phyloP scores from a whole-genome alignment of 2,797 vertebrate genomes.

The Sebastes goodei region DNA sequence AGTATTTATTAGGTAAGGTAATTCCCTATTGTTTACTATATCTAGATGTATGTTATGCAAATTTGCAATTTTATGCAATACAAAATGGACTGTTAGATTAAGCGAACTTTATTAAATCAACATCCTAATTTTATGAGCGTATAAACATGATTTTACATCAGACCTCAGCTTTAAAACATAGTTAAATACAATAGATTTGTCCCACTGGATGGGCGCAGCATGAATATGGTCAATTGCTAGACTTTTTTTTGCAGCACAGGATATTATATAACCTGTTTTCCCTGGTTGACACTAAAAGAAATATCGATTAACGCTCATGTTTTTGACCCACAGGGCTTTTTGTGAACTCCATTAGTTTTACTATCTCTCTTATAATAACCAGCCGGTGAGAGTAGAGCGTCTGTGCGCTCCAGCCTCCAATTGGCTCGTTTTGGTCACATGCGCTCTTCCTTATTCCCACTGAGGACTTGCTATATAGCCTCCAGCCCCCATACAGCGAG shows the following conservation, averaged over 20 bases:
- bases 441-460: conserved; percentile 77
- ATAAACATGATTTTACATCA: background rate
- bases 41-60: background rate
- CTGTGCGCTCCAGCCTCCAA: conserved; percentile 78
- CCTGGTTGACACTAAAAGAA: background rate
- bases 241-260: background rate
- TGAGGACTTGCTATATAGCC: conserved; percentile 64
- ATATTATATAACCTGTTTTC: background rate
- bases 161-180: no score
- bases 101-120: background rate
- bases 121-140: background rate
- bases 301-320: background rate
- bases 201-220: no score
- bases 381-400: conserved; percentile 55
- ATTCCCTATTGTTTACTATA: background rate
- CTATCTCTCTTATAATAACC: conserved; percentile 4
- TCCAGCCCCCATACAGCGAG: conserved; percentile 58
- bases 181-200: no score
- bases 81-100: background rate
- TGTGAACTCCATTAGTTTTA: conserved; percentile 45
- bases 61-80: background rate
- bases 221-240: no score
- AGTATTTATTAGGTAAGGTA: background rate
- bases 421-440: conserved; percentile 84
- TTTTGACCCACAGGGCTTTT: conserved; percentile 18